phyloP scores from a whole-genome alignment of 2,888 invertebrate species.

The Papilio protenor region DNA sequence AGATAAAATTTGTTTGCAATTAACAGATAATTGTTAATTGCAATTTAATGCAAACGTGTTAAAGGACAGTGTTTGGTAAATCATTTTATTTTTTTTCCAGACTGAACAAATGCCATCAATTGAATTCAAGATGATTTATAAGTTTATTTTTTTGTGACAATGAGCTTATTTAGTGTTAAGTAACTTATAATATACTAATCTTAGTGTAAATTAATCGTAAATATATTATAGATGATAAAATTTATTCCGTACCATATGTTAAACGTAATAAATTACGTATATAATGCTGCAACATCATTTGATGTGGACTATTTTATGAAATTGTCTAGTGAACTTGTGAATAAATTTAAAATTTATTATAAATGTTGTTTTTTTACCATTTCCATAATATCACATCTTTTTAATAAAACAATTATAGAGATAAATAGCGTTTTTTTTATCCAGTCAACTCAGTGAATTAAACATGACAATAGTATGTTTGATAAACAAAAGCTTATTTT shows the following conservation, averaged over 20 bases:
- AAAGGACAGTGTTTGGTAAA: too few relatives aligned
- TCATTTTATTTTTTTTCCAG: neutral
- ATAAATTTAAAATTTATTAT: constrained; percentile 26
- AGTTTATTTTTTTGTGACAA: constrained; percentile 4
- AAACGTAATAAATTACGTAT: neutral
- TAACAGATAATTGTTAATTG: too few relatives aligned
- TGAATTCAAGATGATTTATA: neutral
- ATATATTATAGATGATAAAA: constrained; percentile 24
- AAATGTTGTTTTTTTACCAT: constrained; percentile 12
- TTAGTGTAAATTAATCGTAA: constrained; percentile 29
- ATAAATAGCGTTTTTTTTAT: constrained; percentile 3
- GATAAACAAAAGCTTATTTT: neutral
- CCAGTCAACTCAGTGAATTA: neutral
- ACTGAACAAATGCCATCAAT: constrained; percentile 4
- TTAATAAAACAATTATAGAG: neutral
- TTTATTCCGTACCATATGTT: constrained; percentile 20
- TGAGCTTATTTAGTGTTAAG: constrained; percentile 10
- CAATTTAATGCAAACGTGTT: too few relatives aligned
- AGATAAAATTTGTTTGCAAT: too few relatives aligned
- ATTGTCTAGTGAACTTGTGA: constrained; percentile 34
- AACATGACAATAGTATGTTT: neutral
- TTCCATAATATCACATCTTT: neutral
- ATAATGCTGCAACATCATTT: neutral
- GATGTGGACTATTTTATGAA: constrained; percentile 32
- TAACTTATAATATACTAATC: constrained; percentile 21